A percentile compares a stretch with the other conserved stretches of the same genome.
Evolutionary conservation across 2,797 vertebrate genomes (phyloP).

Genomic region (Spondyliosoma cantharus): DNA sequence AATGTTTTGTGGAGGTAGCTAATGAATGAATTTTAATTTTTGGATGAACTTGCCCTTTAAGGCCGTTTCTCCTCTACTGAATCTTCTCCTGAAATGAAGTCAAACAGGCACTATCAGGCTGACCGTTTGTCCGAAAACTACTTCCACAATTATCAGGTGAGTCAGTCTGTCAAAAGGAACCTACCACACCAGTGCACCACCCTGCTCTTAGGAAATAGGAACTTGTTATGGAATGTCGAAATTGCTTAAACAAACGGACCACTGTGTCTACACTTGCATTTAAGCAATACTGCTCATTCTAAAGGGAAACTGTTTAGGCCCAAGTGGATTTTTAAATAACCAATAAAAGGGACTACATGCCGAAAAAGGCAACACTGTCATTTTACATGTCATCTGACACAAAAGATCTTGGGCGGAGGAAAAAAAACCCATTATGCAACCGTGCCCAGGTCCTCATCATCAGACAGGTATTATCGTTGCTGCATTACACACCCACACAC

Average conservation of each 20-base stretch:
- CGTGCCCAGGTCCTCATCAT: conserved; percentile 40
- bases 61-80: neutral
- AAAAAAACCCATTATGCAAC: conserved; percentile 66
- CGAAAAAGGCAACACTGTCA: neutral
- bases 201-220: conserved; percentile 72
- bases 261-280: conserved; percentile 41
- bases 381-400: conserved; percentile 41
- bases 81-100: neutral
- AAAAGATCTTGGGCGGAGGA: conserved; percentile 69
- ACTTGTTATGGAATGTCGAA: conserved; percentile 67
- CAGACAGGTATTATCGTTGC: conserved; percentile 55
- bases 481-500: conserved; percentile 65
- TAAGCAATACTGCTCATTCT: conserved; percentile 29
- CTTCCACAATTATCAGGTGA: conserved; percentile 65
- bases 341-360: neutral
- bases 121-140: conserved; percentile 31
- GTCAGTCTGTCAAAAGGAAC: conserved; percentile 56
- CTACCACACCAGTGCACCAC: conserved; percentile 22
- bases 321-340: conserved; percentile 5
- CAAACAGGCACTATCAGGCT: neutral
- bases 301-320: neutral
- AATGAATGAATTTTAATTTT: too few species aligned
- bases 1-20: too few species aligned
- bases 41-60: too few species aligned
- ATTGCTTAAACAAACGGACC: conserved; percentile 49